Conservation (phyloP, 2,888 invertebrate genomes). For the Drosophila leonis region DNA sequence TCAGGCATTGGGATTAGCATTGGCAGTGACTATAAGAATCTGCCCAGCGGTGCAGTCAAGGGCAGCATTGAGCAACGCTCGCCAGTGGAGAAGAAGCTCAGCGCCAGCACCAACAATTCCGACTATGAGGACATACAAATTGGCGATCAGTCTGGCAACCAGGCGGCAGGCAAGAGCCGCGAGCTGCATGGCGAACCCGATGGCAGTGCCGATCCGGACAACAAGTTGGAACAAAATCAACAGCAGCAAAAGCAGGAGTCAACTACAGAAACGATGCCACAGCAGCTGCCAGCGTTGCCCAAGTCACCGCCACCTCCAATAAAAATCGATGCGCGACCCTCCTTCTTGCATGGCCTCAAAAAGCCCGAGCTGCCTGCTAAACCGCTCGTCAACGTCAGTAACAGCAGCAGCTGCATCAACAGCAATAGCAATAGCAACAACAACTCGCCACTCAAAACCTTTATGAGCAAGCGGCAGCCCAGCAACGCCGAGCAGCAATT, state of each 20-base stretch:
- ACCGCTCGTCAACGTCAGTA: slow-evolving; percentile 85
- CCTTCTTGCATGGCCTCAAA: slow-evolving; percentile 90
- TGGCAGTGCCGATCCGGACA: slow-evolving; percentile 94
- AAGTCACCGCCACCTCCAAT: slow-evolving; percentile 85
- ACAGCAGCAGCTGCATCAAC: slow-evolving; percentile 29
- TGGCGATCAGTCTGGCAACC: slow-evolving; percentile 67
- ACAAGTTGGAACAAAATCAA: slow-evolving; percentile 86
- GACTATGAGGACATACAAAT: slow-evolving; percentile 86
- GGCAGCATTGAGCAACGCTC: slow-evolving; percentile 62
- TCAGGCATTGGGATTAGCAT: slow-evolving; percentile 85
- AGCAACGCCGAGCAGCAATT: slow-evolving; percentile 86
- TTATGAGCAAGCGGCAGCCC: slow-evolving; percentile 87
- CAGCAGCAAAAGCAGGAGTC: slow-evolving; percentile 86
- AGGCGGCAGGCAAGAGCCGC: slow-evolving; percentile 87
- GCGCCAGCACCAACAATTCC: slow-evolving; percentile 83
- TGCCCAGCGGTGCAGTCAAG: slow-evolving; percentile 34
- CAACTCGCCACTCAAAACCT: slow-evolving; percentile 86
- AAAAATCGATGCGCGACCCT: slow-evolving; percentile 87
- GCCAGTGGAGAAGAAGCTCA: slow-evolving; percentile 81
- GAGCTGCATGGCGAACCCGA: slow-evolving; percentile 94
- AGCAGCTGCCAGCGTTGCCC: slow-evolving; percentile 88
- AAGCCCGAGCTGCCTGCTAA: slow-evolving; percentile 91
- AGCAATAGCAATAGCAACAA: slow-evolving; percentile 1
- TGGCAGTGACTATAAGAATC: slow-evolving; percentile 83
- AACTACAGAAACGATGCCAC: slow-evolving; percentile 20